Conservation (phyloP, 2,797 vertebrate genomes). For the Enteromius fasciolatus region DNA sequence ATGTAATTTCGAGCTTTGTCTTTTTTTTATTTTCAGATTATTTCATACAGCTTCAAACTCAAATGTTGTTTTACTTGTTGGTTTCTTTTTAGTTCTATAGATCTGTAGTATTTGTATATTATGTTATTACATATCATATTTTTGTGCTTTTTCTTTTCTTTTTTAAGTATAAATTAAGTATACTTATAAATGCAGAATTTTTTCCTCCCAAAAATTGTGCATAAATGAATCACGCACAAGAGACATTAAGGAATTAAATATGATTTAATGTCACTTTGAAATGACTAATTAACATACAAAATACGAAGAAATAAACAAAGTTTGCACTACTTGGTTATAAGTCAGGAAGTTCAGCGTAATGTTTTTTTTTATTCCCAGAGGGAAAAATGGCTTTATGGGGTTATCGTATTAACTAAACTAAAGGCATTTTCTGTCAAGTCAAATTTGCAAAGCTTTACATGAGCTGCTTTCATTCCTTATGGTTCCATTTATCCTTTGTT, state of each 20-base stretch:
- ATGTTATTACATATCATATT: not conserved
- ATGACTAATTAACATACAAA: not conserved
- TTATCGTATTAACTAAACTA: not conserved
- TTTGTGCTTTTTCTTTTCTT: not conserved
- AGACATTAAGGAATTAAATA: not conserved
- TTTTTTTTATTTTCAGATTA: not conserved
- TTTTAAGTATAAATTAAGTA: not conserved
- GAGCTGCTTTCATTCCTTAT: not conserved
- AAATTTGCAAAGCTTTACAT: not conserved
- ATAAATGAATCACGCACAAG: not conserved
- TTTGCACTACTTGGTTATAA: not conserved
- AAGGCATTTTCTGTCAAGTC: not conserved
- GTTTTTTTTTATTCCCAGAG: not conserved
- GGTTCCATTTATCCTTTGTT: not conserved
- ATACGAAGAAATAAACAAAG: not conserved
- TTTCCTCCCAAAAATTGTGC: not conserved
- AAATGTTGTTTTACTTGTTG: not conserved
- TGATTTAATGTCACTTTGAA: not conserved
- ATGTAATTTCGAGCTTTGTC: no score
- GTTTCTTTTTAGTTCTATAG: not conserved
- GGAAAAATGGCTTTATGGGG: not conserved
- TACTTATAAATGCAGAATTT: not conserved
- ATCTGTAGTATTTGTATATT: not conserved
- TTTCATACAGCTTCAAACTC: not conserved
- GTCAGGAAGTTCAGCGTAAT: constrained; percentile 28